A percentile compares a stretch with the other conserved stretches of the same genome.
These are phyloP conservation scores for Microcebus ravelobensis DNA, from an alignment of 2,113 vertebrate species.

Conservation along the genomic window DNA sequence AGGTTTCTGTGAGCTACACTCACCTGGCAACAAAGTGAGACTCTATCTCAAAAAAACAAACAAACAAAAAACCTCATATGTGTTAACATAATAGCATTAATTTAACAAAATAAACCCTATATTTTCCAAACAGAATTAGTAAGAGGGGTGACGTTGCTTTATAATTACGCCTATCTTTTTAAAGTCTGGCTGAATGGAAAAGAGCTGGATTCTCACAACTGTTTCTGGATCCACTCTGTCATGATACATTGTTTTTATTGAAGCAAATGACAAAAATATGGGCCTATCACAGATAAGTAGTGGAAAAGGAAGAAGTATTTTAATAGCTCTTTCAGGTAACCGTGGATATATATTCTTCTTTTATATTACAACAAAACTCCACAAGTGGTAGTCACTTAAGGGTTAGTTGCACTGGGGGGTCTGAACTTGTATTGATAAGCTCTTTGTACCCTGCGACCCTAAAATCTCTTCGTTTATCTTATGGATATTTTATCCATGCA, in stretches of 20 bases:
- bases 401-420: neutral
- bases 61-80: neutral
- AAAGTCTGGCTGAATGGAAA: neutral
- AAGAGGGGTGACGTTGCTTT: neutral
- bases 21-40: too few species aligned
- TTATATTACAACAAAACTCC: conserved; percentile 8
- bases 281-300: neutral
- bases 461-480: conserved; percentile 9
- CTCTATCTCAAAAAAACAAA: too few species aligned
- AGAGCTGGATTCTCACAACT: neutral
- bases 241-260: neutral
- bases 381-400: neutral
- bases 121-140: conserved; percentile 28
- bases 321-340: neutral
- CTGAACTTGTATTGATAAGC: neutral
- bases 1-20: too few species aligned
- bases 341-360: neutral
- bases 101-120: conserved; percentile 20
- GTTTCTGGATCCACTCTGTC: neutral
- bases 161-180: neutral
- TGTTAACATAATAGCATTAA: neutral
- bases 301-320: neutral
- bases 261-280: neutral
- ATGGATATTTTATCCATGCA: neutral
- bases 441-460: neutral